Evolutionary conservation across 1,140 invertebrate species (phyloP).

Genomic region (Sycophila sp.): DNA sequence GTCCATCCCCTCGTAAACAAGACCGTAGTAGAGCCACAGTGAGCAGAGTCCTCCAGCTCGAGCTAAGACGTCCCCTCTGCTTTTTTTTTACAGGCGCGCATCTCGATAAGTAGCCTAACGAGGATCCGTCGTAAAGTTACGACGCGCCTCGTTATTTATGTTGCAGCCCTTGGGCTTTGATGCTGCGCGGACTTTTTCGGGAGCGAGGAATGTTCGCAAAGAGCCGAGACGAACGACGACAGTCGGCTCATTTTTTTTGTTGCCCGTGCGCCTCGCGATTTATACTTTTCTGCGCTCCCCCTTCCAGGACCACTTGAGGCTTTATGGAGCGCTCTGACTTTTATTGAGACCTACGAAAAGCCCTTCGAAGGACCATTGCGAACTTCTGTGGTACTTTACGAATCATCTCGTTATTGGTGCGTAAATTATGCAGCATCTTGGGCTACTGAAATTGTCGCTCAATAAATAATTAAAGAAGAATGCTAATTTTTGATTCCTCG

Average conservation of each 20-base stretch:
- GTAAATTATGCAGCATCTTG: no score
- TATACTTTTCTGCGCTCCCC: not conserved
- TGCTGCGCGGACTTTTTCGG: not conserved
- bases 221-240: not conserved
- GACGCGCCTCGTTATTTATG: slow-evolving; percentile 25
- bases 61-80: no score
- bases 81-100: no score
- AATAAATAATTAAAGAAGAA: no score
- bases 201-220: not conserved
- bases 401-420: no score
- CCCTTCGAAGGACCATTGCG: no score
- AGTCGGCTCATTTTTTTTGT: not conserved
- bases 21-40: not conserved
- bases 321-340: not conserved
- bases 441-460: no score
- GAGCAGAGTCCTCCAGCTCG: not conserved
- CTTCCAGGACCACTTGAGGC: no score
- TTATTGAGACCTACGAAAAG: not conserved
- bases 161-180: slow-evolving; percentile 7
- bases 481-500: no score
- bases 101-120: slow-evolving; percentile 15
- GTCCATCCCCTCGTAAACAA: slow-evolving; percentile 3
- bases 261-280: not conserved
- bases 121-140: slow-evolving; percentile 11
- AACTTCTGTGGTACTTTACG: no score